A percentile compares a stretch with the other conserved stretches of the same genome.
phyloP scores from a whole-genome alignment of 2,797 vertebrate genomes.

The Spea hammondii region DNA sequence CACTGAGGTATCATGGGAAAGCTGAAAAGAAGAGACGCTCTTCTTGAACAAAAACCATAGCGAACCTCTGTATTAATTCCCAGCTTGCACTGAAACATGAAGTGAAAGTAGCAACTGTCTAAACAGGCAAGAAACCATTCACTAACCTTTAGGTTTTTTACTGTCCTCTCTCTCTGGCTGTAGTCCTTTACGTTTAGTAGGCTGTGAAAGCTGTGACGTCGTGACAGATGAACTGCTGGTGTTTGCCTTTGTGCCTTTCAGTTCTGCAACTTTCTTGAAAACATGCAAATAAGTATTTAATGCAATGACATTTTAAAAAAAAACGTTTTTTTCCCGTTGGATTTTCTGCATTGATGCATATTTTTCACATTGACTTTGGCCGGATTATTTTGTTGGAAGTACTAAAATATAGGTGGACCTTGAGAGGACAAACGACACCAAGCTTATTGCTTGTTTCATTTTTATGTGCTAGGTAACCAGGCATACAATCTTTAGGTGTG shows the following conservation, averaged over 20 bases:
- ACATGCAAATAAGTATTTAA: neutral
- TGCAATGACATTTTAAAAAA: neutral
- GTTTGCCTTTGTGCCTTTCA: conserved; percentile 69
- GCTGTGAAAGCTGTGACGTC: conserved; percentile 48
- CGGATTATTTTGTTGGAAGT: neutral
- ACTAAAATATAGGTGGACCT: too few relatives aligned
- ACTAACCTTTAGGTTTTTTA: conserved; percentile 67
- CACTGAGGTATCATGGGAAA: too few relatives aligned
- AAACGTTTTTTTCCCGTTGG: neutral
- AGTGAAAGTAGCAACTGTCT: too few relatives aligned
- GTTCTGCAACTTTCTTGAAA: conserved; percentile 67
- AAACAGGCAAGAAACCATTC: neutral
- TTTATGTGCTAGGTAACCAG: too few relatives aligned
- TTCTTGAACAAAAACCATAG: too few relatives aligned
- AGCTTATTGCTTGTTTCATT: too few relatives aligned
- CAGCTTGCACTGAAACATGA: too few relatives aligned
- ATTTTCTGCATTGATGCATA: neutral
- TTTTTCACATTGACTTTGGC: too few relatives aligned
- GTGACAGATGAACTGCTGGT: conserved; percentile 45
- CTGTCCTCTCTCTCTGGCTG: conserved; percentile 58
- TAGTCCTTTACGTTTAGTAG: conserved; percentile 73
- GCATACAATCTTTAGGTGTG: too few relatives aligned
- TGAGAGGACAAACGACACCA: too few relatives aligned
- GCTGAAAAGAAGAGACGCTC: too few relatives aligned
- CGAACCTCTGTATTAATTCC: too few relatives aligned